Base-by-base conservation (phyloP, 2,113 vertebrate species). In the Platichthys flesus region DNA sequence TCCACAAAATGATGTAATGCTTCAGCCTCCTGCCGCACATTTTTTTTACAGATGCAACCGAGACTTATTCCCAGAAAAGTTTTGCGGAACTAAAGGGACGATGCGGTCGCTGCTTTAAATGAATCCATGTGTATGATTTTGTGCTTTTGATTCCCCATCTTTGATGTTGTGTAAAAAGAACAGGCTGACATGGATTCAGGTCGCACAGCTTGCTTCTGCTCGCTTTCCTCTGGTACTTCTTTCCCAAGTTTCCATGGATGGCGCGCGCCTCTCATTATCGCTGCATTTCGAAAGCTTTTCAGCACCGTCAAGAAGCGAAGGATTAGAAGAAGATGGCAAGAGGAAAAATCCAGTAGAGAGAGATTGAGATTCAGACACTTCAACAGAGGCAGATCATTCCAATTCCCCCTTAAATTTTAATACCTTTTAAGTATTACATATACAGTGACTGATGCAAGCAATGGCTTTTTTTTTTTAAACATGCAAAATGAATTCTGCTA, bases 211-310 rank as follows among this genome's bases (percentile, higher is more conserved):
- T 56, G 18, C 2, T 28, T 54, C 72, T 49, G 52, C 59, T 9
- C 52, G 52, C 59, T 7, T 37, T 40, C 16, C 28, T 26, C 54
- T 52, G 40, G 74, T 58, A 28, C 14, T 49, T 24, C 4, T 54
- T 37, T 21, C 20, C 64, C 64, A 74, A 64, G 35, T 56, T 69
- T 56, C 71, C 67, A 14, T 1, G 6, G 23, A 69, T 59, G 61
- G 66, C 65, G 51, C 55, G 9, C 26, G 60, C 69, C 51, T 77
- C 66, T 76, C 20, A 9, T 63, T 69, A 21, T 76, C 8, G 9
- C 31, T 78, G 0, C 14, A 24, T 81, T 83, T 74, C 4, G 62
- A 79, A 62, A 80, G 75, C 78, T 76, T 71, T 78, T 63, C 37
- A 64, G 42, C 6, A 64, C 28, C 1, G 31, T 64, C 9, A 73